Evolutionary conservation across 2,797 vertebrate species (phyloP).

Genomic region (Leucoraja ocellata): DNA sequence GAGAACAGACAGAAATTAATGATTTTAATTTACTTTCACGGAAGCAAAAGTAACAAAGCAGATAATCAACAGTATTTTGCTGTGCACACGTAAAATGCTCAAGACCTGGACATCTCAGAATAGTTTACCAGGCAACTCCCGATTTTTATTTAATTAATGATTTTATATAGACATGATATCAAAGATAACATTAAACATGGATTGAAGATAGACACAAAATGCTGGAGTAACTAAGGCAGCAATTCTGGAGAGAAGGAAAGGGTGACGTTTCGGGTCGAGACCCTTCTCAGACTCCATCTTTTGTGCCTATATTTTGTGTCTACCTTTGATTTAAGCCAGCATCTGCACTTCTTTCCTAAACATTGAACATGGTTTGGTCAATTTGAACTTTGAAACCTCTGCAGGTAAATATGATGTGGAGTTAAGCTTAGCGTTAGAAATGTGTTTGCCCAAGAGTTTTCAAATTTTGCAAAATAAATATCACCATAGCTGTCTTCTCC

Average conservation of each 20-base stretch:
- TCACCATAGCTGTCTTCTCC: not conserved
- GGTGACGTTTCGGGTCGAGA: too few relatives aligned
- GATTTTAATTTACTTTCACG: not conserved
- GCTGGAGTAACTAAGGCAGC: too few relatives aligned
- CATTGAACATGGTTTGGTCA: not conserved
- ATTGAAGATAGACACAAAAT: too few relatives aligned
- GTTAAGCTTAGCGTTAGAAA: not conserved
- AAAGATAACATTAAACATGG: not conserved
- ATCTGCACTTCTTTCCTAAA: too few relatives aligned
- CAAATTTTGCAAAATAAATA: not conserved
- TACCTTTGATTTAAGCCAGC: too few relatives aligned
- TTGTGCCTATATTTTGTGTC: too few relatives aligned
- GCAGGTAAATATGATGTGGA: not conserved
- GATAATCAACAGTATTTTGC: not conserved
- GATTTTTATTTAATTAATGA: not conserved
- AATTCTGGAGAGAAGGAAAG: too few relatives aligned
- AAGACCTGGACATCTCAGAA: not conserved
- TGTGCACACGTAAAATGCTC: too few relatives aligned
- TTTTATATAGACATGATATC: not conserved
- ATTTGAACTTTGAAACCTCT: not conserved
- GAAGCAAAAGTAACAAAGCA: not conserved
- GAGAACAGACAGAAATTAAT: not conserved
- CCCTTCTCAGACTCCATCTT: too few relatives aligned
- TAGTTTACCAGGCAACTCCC: not conserved
- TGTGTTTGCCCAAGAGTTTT: not conserved